These are phyloP conservation scores for Axea sp. DNA, from an alignment of 2,888 invertebrate species.

Conservation along the genomic window DNA sequence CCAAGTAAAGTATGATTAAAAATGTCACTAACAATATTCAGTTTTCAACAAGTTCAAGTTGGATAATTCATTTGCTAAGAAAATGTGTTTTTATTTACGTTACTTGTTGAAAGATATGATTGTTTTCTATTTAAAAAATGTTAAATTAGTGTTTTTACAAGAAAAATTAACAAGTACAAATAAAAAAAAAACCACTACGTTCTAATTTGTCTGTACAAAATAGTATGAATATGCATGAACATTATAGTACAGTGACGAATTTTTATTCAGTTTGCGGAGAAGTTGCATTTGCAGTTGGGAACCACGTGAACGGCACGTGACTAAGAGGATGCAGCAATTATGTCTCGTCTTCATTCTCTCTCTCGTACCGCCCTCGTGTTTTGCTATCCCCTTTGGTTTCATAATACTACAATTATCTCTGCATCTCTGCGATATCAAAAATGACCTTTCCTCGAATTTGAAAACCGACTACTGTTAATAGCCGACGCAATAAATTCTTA, in stretches of 20 bases:
- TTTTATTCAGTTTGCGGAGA: constrained; percentile 46
- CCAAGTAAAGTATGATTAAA: too few relatives aligned
- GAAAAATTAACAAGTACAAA: too few relatives aligned
- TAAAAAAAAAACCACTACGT: too few relatives aligned
- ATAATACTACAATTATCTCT: constrained; percentile 73
- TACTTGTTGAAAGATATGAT: too few relatives aligned
- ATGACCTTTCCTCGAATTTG: constrained; percentile 75
- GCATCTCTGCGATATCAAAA: constrained; percentile 74
- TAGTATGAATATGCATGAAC: constrained; percentile 21
- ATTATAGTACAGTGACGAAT: constrained; percentile 31
- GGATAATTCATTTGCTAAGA: too few relatives aligned
- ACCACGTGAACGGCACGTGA: constrained; percentile 76
- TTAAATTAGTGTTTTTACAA: too few relatives aligned
- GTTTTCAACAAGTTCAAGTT: too few relatives aligned
- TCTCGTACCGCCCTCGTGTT: constrained; percentile 61
- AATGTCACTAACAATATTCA: too few relatives aligned
- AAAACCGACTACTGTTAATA: constrained; percentile 75
- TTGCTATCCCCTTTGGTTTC: constrained; percentile 65
- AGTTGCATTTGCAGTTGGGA: constrained; percentile 70
- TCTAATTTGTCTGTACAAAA: too few relatives aligned
- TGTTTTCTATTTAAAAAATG: too few relatives aligned
- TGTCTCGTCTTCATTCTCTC: constrained; percentile 71
- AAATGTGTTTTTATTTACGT: too few relatives aligned
- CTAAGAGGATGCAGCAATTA: constrained; percentile 76
- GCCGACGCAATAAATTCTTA: constrained; percentile 76